phyloP scores from a whole-genome alignment of 2,888 invertebrate species.

The Cantharis rustica region DNA sequence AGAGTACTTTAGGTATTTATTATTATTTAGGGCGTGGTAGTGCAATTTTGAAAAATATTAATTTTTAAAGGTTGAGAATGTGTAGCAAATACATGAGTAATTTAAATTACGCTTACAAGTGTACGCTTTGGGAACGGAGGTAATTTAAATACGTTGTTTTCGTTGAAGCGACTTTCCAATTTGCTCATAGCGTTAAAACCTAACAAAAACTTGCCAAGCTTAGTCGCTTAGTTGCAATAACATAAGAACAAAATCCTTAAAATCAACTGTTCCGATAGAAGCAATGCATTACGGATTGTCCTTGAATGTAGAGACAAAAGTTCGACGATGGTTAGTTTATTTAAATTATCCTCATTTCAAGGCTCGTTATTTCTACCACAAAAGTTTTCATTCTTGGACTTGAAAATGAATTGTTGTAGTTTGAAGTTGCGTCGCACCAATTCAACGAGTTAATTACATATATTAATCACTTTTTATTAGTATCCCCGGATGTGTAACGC shows the following conservation, averaged over 20 bases:
- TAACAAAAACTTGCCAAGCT: slow-evolving; percentile 23
- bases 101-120: neutral
- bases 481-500: slow-evolving; percentile 45
- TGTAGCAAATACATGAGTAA: slow-evolving; percentile 3
- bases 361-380: slow-evolving; percentile 46
- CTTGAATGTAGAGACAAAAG: slow-evolving; percentile 26
- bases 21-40: neutral
- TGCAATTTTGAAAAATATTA: neutral
- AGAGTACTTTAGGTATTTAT: neutral
- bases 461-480: slow-evolving; percentile 52
- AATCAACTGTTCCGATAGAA: slow-evolving; percentile 19
- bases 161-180: slow-evolving; percentile 24
- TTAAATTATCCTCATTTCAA: slow-evolving; percentile 48
- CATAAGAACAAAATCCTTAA: slow-evolving; percentile 27
- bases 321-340: slow-evolving; percentile 47
- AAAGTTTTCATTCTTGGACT: slow-evolving; percentile 44
- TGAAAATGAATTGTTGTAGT: slow-evolving; percentile 48
- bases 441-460: slow-evolving; percentile 51
- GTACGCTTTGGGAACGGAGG: neutral
- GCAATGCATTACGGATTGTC: slow-evolving; percentile 9
- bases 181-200: slow-evolving; percentile 29
- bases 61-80: neutral
- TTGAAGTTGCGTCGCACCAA: slow-evolving; percentile 48
- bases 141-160: slow-evolving; percentile 26
- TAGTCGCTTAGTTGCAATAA: slow-evolving; percentile 22